Conservation (phyloP, 2,113 vertebrate genomes). For the Falcunculus frontatus region DNA sequence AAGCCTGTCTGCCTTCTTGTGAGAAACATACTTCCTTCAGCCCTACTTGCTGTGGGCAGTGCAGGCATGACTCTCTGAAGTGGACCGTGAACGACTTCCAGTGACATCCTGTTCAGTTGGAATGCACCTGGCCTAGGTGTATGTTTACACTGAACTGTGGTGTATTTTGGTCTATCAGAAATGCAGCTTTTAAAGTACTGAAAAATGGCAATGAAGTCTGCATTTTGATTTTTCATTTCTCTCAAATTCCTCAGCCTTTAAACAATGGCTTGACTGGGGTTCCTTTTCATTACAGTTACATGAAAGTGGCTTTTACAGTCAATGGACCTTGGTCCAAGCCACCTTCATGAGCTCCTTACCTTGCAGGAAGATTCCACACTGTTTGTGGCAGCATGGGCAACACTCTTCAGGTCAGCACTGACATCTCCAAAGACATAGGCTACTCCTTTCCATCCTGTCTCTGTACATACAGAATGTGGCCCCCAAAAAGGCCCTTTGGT, state of each 20-base stretch:
- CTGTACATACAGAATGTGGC: fast-evolving
- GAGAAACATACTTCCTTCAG: background rate
- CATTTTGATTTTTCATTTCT: background rate
- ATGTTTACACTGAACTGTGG: background rate
- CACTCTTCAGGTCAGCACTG: background rate
- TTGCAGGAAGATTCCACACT: background rate
- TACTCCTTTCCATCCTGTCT: background rate
- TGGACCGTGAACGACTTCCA: background rate
- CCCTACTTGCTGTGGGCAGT: background rate
- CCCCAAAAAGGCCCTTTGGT: background rate
- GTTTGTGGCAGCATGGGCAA: background rate
- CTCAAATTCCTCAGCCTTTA: background rate
- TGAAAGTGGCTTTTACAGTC: background rate
- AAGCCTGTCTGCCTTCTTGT: background rate
- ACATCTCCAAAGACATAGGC: background rate
- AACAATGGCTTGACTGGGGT: background rate
- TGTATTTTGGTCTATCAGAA: background rate
- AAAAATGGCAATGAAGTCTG: background rate
- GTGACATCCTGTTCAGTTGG: background rate
- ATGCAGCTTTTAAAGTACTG: background rate
- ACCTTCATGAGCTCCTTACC: background rate
- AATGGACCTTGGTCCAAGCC: background rate
- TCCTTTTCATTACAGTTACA: background rate
- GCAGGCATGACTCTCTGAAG: background rate
- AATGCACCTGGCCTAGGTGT: background rate